A percentile compares a stretch with the other conserved stretches of the same genome.
These are phyloP conservation scores for Drosophila busckii DNA, from an alignment of 1,140 invertebrate species.

Conservation along the genomic window DNA sequence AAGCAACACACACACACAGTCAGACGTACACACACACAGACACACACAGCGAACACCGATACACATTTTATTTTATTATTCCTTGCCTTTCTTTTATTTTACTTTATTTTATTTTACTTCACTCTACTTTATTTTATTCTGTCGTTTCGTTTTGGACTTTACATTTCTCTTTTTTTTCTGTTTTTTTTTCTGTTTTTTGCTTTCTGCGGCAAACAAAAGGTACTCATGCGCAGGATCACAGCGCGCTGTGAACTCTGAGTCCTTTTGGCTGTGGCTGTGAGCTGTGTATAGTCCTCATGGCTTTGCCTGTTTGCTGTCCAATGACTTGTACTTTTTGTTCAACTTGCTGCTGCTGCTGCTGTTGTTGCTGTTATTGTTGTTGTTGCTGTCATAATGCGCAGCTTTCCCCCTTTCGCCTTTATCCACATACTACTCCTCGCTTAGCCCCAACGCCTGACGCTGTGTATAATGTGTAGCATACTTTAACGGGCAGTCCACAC, in stretches of 20 bases:
- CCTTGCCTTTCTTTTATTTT: slow-evolving; percentile 61
- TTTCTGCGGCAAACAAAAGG: slow-evolving; percentile 73
- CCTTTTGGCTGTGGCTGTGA: neutral
- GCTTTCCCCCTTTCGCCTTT: neutral
- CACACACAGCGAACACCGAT: slow-evolving; percentile 42
- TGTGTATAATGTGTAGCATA: slow-evolving; percentile 62
- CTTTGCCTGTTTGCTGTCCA: slow-evolving; percentile 40
- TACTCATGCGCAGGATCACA: slow-evolving; percentile 71
- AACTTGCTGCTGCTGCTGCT: slow-evolving; percentile 20
- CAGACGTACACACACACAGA: slow-evolving; percentile 24
- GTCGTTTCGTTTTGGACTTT: slow-evolving; percentile 1
- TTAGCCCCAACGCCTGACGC: slow-evolving; percentile 39
- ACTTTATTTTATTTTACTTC: slow-evolving; percentile 48
- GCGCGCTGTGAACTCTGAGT: slow-evolving; percentile 66
- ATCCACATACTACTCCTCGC: slow-evolving; percentile 4
- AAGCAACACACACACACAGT: slow-evolving; percentile 40
- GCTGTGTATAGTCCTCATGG: slow-evolving; percentile 10
- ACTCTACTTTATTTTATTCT: slow-evolving; percentile 26
- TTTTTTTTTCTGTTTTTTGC: slow-evolving; percentile 51
- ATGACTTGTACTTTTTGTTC: slow-evolving; percentile 69
- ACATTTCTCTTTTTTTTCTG: slow-evolving; percentile 26
- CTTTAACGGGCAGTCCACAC: slow-evolving; percentile 49
- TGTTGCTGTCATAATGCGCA: slow-evolving; percentile 58
- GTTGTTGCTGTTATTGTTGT: slow-evolving; percentile 19
- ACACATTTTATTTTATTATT: slow-evolving; percentile 77